Evolutionary conservation across 2,113 vertebrate genomes (phyloP).

Genomic region (Phyllostomus discolor): DNA sequence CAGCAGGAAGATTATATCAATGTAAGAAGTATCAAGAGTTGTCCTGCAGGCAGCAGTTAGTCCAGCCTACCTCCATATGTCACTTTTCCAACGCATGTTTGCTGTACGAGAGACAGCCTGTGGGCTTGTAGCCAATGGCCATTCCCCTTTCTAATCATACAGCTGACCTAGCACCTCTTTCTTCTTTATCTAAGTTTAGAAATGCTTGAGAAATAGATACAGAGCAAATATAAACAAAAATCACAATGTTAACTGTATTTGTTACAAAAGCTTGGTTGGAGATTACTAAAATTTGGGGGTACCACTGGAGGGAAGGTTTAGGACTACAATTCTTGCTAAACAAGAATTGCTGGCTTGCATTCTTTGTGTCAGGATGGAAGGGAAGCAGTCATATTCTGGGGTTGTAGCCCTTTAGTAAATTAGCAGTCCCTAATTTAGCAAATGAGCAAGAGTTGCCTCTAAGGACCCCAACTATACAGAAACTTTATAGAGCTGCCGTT

Average conservation of each 20-base stretch:
- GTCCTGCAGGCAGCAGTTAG: not conserved
- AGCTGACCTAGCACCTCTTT: not conserved
- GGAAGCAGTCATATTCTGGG: not conserved
- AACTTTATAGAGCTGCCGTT: not conserved
- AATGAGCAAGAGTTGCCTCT: not conserved
- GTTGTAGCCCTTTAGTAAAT: not conserved
- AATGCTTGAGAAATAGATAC: not conserved
- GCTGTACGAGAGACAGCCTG: not conserved
- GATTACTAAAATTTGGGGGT: not conserved
- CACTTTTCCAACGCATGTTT: not conserved
- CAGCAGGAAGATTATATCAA: not conserved
- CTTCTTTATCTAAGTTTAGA: not conserved
- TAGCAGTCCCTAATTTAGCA: not conserved
- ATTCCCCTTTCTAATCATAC: not conserved
- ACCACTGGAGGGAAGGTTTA: not conserved
- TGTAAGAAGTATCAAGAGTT: not conserved
- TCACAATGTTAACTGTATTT: not conserved
- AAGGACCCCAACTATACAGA: not conserved
- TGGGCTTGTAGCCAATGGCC: not conserved
- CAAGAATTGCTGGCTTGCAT: not conserved
- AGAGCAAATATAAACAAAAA: not conserved
- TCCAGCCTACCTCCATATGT: not conserved
- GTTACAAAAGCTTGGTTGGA: not conserved
- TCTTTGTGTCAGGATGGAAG: not conserved
- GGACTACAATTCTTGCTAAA: not conserved